phyloP scores from a whole-genome alignment of 1,140 invertebrate genomes.

The Drosophila auraria region DNA sequence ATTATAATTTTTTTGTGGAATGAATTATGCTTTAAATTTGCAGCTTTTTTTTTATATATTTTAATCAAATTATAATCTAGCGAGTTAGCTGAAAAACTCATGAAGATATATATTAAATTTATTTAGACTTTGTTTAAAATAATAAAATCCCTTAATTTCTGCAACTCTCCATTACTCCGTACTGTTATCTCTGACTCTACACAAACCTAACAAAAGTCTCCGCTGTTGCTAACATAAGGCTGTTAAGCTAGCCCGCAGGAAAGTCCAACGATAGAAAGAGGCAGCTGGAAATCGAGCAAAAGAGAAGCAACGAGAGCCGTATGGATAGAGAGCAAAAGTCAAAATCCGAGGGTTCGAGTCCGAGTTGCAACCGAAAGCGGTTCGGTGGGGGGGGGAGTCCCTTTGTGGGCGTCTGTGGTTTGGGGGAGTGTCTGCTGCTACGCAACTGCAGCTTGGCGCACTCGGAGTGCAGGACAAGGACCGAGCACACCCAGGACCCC shows the following conservation, averaged over 20 bases:
- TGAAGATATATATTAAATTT: too few species aligned
- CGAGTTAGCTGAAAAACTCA: too few species aligned
- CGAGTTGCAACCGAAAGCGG: constrained; percentile 8
- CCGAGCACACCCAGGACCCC: constrained; percentile 9
- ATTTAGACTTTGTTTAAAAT: too few species aligned
- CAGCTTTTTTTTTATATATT: not conserved
- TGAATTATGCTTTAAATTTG: too few species aligned
- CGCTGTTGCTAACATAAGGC: constrained; percentile 15
- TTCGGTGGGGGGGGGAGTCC: not conserved
- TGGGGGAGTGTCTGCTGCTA: constrained; percentile 33
- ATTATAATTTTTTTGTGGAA: too few species aligned
- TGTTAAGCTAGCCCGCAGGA: not conserved
- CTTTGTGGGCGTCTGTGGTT: constrained; percentile 5
- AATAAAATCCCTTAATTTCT: too few species aligned
- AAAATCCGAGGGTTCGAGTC: constrained; percentile 7
- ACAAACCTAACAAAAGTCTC: not conserved
- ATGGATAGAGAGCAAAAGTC: constrained; percentile 18
- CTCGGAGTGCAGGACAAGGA: constrained; percentile 34
- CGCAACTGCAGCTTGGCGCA: constrained; percentile 29
- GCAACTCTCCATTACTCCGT: constrained; percentile 2
- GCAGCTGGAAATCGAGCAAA: not conserved
- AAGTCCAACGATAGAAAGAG: constrained; percentile 6
- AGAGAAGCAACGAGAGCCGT: constrained; percentile 8
- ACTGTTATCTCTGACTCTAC: not conserved
- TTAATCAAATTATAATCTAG: too few species aligned